phyloP scores from a whole-genome alignment of 2,113 vertebrate genomes.

The Corythoichthys intestinalis region DNA sequence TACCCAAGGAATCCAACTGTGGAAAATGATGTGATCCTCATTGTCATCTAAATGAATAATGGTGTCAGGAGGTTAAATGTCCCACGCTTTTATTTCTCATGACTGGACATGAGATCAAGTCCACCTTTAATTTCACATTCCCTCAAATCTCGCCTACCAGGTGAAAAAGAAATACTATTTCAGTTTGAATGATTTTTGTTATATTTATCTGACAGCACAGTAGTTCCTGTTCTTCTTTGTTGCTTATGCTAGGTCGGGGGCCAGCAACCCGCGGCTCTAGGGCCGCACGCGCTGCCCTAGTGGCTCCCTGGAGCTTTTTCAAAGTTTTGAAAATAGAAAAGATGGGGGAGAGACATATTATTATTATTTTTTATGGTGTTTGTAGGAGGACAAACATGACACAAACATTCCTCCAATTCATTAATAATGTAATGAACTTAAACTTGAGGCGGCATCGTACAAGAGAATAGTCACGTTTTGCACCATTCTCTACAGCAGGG shows the following conservation, averaged over 20 bases:
- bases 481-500: too few species aligned
- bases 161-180: background rate
- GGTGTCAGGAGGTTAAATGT: constrained; percentile 20
- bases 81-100: constrained; percentile 43
- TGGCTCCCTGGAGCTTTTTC: too few species aligned
- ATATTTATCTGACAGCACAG: background rate
- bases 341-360: too few species aligned
- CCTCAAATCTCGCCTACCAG: constrained; percentile 12
- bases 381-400: too few species aligned
- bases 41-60: constrained; percentile 42
- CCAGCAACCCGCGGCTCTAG: too few species aligned
- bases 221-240: constrained; percentile 18
- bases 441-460: too few species aligned
- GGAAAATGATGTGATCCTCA: constrained; percentile 37
- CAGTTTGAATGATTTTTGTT: background rate
- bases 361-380: too few species aligned
- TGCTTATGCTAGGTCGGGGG: background rate
- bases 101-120: constrained; percentile 38
- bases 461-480: too few species aligned
- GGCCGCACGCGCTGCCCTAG: too few species aligned
- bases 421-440: too few species aligned
- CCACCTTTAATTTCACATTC: constrained; percentile 17
- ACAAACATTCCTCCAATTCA: too few species aligned
- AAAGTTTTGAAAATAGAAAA: too few species aligned
- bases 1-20: constrained; percentile 42